Evolutionary conservation across 1,140 invertebrate species (phyloP).

Genomic region (Nymphalis io): DNA sequence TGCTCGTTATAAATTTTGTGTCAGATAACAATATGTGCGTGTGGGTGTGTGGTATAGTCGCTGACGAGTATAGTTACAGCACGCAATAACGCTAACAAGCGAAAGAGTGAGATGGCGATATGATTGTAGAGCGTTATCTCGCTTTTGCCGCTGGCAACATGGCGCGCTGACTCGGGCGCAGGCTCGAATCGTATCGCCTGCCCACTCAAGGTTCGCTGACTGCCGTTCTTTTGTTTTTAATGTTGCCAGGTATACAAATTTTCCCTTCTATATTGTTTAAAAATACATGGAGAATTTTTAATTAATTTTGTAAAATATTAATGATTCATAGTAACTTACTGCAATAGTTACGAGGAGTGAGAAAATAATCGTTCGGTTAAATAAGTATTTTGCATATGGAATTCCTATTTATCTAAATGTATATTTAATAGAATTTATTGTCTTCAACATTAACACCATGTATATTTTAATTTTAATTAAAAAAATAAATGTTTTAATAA

Average conservation of each 20-base stretch:
- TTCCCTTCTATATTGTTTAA: constrained; percentile 25
- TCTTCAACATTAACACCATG: too few species aligned
- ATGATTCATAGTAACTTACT: not conserved
- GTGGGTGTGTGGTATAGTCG: constrained; percentile 76
- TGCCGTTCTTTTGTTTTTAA: constrained; percentile 82
- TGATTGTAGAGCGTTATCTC: constrained; percentile 61
- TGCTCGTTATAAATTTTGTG: constrained; percentile 80
- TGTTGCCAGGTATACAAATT: constrained; percentile 63
- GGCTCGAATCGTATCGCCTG: constrained; percentile 81
- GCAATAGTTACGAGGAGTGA: not conserved
- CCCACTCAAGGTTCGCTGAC: constrained; percentile 82
- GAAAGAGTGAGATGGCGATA: constrained; percentile 55
- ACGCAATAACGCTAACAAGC: constrained; percentile 81
- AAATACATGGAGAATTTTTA: not conserved
- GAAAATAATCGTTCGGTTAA: too few species aligned
- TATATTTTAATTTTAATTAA: too few species aligned
- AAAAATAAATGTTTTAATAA: too few species aligned
- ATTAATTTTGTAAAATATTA: not conserved
- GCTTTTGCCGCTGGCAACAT: constrained; percentile 71
- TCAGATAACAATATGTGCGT: constrained; percentile 79
- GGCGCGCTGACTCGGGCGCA: constrained; percentile 79
- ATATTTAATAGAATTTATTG: too few species aligned
- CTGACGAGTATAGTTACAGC: constrained; percentile 79
- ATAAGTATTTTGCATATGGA: too few species aligned
- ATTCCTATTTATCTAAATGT: too few species aligned